Percentiles rank a stretch among this genome's conserved stretches.
Evolutionary conservation across 2,797 vertebrate species (phyloP).

Genomic region (Hozukius guyotensis): DNA sequence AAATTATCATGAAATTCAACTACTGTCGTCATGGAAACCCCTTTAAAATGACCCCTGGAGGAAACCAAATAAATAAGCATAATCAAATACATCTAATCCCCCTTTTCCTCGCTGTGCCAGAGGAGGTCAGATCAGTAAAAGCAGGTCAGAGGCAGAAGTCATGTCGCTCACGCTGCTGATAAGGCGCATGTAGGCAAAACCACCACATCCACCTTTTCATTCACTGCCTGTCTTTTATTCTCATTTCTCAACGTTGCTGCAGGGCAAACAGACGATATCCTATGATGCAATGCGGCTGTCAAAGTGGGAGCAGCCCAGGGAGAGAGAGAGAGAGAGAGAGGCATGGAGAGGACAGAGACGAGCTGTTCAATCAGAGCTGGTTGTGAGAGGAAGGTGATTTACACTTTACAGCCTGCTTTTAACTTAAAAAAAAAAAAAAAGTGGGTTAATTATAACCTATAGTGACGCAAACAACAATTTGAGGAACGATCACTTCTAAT

Average conservation of each 20-base stretch:
- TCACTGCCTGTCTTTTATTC: constrained; percentile 1
- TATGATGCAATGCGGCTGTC: constrained; percentile 56
- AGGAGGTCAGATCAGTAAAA: not conserved
- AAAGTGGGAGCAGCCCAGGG: not conserved
- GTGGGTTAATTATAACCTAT: constrained; percentile 48
- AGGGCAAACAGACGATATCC: constrained; percentile 31
- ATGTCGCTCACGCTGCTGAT: constrained; percentile 4
- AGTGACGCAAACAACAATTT: constrained; percentile 45
- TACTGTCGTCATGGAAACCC: not conserved
- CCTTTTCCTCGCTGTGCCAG: not conserved
- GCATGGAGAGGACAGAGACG: not conserved
- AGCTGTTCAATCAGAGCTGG: constrained; percentile 6
- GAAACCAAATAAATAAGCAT: not conserved
- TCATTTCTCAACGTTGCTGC: constrained; percentile 12
- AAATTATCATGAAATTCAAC: not conserved
- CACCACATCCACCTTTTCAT: constrained; percentile 7
- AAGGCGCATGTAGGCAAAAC: not conserved
- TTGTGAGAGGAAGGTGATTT: constrained; percentile 21
- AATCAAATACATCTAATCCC: constrained; percentile 3
- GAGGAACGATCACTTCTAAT: constrained; percentile 27
- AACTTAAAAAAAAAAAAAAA: constrained; percentile 5
- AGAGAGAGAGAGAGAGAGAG: not conserved
- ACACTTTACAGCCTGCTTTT: constrained; percentile 35
- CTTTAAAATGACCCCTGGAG: not conserved
- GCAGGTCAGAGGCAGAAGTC: no score